Percentiles rank a stretch among this genome's conserved stretches.
These are phyloP conservation scores for Solenopsis invicta DNA, from an alignment of 1,140 invertebrate species.

Conservation along the genomic window DNA sequence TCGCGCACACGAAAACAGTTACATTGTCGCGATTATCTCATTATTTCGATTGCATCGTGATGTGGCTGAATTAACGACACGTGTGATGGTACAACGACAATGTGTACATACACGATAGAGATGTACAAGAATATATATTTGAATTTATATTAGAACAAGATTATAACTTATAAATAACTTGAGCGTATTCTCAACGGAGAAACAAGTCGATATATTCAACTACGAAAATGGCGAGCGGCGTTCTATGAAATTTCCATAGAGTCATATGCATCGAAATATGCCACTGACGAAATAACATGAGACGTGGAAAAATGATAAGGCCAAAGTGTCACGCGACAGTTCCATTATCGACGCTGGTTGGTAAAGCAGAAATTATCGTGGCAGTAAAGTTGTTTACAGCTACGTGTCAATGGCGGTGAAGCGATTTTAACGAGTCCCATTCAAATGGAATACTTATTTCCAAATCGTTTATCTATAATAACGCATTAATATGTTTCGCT, in stretches of 20 bases:
- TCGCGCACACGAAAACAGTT: slow-evolving; percentile 41
- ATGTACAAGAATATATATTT: slow-evolving; percentile 2
- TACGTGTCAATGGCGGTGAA: not conserved
- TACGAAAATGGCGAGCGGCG: not conserved
- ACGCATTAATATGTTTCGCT: too few relatives aligned
- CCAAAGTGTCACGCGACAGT: not conserved
- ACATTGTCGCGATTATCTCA: slow-evolving; percentile 18
- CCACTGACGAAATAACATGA: slow-evolving; percentile 26
- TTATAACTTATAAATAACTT: not conserved
- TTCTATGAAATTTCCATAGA: slow-evolving; percentile 28
- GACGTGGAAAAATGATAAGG: slow-evolving; percentile 47
- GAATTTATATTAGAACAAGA: slow-evolving; percentile 41
- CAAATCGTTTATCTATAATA: not conserved
- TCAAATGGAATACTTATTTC: slow-evolving; percentile 7
- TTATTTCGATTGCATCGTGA: slow-evolving; percentile 28
- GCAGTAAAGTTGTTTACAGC: not conserved
- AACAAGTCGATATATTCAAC: not conserved
- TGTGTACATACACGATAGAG: not conserved
- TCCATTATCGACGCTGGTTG: slow-evolving; percentile 46
- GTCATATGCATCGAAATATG: slow-evolving; percentile 34
- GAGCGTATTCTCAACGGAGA: not conserved
- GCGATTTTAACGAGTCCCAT: not conserved
- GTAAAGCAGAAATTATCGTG: slow-evolving; percentile 46
- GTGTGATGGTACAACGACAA: not conserved
- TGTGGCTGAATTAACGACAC: slow-evolving; percentile 7